Evolutionary conservation across 2,797 vertebrate genomes (phyloP), one percentile per base, ranked within the genome.

Genomic region (Sebastes oblongus): DNA sequence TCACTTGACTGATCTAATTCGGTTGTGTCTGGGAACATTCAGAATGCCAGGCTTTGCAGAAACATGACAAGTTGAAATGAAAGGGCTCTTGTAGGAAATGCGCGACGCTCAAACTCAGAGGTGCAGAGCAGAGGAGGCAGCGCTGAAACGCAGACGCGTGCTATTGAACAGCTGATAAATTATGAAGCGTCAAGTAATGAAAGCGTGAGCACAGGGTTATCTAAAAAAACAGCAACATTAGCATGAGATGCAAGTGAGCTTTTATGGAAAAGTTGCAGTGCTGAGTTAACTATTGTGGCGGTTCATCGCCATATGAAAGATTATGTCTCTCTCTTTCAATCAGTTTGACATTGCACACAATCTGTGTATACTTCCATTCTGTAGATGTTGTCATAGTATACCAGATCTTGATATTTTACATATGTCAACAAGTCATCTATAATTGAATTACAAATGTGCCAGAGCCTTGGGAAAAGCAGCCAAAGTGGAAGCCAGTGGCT

Each of bases 1-100:
- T 88, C 76, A 86, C 92, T 92, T 86, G 91, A 92, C 91, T 94
- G 95, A 93, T 94, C 93, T 95, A 93, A 94, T 94, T 94, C 85
- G 71, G 86, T 91, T 85, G 91, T 85, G 92, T 91, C 91, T 91
- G 88, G 78, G 89, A 94, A 91, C 91, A 87, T 87, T 91, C 76
- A 72, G 84, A 79, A 88, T 77, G 87, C 87, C 85, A 78, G 83
- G 86, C 89, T 85, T 81, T 85, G 91, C 90, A 83, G 91, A 90
- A 93, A 93, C 84, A 87, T 91, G 93, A 93, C 93, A 92, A 87
- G 89, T 60, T 86, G 79, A 94, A 89, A 91, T 89, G 85, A 90
- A 93, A 90, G 83, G 83, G 82, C 81, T 84, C 88, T 88, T 86
- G 89, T 86, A 72, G 88, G 81, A 86, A 90, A 78, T 66, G 73